Base-by-base conservation (phyloP, 2,113 vertebrate genomes). In the Oryctolagus cuniculus region DNA sequence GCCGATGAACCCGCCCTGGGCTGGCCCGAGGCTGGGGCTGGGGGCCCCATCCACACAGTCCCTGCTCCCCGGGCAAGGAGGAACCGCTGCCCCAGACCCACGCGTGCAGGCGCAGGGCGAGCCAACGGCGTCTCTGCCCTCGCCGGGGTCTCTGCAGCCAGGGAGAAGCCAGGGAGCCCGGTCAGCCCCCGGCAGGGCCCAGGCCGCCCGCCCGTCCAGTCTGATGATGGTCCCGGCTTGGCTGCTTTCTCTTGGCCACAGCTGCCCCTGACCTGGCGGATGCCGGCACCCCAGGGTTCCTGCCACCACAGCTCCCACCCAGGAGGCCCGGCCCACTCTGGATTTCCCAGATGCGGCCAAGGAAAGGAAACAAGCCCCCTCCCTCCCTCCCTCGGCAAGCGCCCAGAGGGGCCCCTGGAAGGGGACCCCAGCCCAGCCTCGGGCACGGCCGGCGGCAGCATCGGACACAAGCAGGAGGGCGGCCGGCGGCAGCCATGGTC, bases 51-150 rank as follows among this genome's bases (percentile, higher is more conserved):
- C 49, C n/a, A 12, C 58, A 3, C 3, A 3, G 67, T 34, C 69
- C 49, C 74, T 22, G 90, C 27, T 44, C 36, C 21, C 61, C 6
- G 19, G 38, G 15, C 9, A 2, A 44, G 53, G 12, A 87, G 19
- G 16, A 19, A 16, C 36, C 27, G 2, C 16, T 38, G 10, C 55
- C 19, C 36, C 38, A 9, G 0, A 16, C 0, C 31, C 66, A 53
- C 0, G 3, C 1, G 22, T 10, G 9, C 16, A 8, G 13, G 3
- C 1, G 9, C 25, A 31, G 2, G 34, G 34, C 2, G 4, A 2
- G 53, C 4, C 58, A 53, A 15, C 0, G 0, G 66, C 2, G 25
- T 11, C 34, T 36, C 3, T 0, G 6, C 36, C 29, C 16, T 36
- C 17, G 15, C 44, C 36, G 44, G 9, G 10, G 22, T 31, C 58